Evolutionary conservation across 2,113 vertebrate genomes (phyloP), one percentile per base, ranked within the genome.

Genomic region (Saccopteryx bilineata): DNA sequence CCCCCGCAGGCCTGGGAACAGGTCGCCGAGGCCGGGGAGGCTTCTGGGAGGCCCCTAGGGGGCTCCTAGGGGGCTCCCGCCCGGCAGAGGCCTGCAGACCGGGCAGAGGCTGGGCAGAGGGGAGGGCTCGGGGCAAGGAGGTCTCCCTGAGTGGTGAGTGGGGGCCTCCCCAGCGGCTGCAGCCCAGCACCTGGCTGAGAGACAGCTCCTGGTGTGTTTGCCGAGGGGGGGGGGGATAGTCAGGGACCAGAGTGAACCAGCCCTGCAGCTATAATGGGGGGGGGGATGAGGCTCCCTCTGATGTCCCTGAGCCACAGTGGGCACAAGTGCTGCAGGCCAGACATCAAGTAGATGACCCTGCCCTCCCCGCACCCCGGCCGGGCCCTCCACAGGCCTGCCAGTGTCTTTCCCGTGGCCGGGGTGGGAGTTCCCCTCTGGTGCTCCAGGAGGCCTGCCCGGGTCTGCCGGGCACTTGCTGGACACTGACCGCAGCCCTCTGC

Each of bases 271-370:
- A 1, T 7, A 9, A n/a, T 4, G 19, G 50, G n/a, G 63, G 54
- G 19, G 0, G 4, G 18, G 39, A 39, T 26, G 63, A 39, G 48
- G 52, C 5, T 33, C 48, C 9, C n/a, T 68, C 65, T 7, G 18
- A 31, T 0, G 13, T 18, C 8, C 26, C 33, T 5, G 2, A 5
- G 46, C 14, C 46, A 5, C 24, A 23, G 2, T 26, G 8, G 33
- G 33, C 26, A 7, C 6, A 3, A 3, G 33, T 6, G 7, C 39
- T 39, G 19, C 56, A 7, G 14, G 14, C 48, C 31, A 5, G 69
- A 1, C 56, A 4, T 23, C 26, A 14, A 24, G 76, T 17, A 46
- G 33, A 54, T 3, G 7, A 46, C 69, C 11, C 2, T 0, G 2
- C 31, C 46, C 26, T 12, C 9, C 19, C 7, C 9, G 9, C 24